Percentiles rank a stretch among this genome's conserved stretches.
Conservation (phyloP, 2,113 vertebrate species). For the Erythrocercus mccallii region DNA sequence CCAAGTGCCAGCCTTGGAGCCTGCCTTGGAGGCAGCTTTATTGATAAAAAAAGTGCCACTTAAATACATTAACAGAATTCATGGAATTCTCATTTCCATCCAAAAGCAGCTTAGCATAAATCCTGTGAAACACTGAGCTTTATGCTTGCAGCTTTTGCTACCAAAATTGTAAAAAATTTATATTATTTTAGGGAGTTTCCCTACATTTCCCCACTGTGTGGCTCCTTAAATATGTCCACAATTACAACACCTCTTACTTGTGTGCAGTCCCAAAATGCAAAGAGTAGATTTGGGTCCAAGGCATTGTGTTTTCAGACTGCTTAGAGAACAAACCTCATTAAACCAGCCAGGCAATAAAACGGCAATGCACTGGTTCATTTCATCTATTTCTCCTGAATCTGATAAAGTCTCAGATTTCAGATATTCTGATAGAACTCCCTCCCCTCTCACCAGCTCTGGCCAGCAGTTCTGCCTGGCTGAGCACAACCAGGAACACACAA, state of each 20-base stretch:
- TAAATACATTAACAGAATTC: neutral
- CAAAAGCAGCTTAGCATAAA: neutral
- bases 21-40: neutral
- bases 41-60: neutral
- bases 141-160: neutral
- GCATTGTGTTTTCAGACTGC: neutral
- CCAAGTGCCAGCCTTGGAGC: neutral
- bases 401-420: neutral
- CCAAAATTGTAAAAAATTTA: neutral
- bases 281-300: neutral
- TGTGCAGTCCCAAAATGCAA: neutral
- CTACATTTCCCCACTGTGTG: accelerated
- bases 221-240: neutral
- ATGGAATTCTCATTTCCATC: neutral
- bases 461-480: neutral
- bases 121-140: neutral
- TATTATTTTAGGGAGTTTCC: neutral
- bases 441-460: neutral
- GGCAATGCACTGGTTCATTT: neutral
- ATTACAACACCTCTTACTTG: neutral
- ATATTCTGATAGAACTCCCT: neutral
- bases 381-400: neutral
- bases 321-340: neutral
- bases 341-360: neutral
- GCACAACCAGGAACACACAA: neutral